phyloP scores from a whole-genome alignment of 2,888 invertebrate genomes.

The Argyresthia goedartella region DNA sequence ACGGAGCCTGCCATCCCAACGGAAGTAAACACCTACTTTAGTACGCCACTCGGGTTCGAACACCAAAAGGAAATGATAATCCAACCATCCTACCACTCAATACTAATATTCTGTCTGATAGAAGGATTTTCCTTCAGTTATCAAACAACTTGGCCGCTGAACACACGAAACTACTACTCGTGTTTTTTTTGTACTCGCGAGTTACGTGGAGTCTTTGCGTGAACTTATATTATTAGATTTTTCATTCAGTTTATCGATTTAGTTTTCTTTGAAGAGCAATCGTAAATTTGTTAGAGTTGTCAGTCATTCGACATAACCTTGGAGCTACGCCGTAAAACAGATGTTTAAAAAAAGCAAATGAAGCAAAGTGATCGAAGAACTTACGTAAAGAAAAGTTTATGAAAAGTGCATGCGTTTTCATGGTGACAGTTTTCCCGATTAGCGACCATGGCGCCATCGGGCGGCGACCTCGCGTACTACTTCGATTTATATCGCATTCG shows the following conservation, averaged over 20 bases:
- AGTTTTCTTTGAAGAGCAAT: no score
- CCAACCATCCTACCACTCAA: constrained; percentile 41
- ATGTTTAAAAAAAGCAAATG: no score
- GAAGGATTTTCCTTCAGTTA: constrained; percentile 60
- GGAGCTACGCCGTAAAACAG: no score
- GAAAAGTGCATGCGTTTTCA: constrained; percentile 46
- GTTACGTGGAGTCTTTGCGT: constrained; percentile 12
- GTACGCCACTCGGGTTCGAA: constrained; percentile 40
- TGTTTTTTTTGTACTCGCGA: constrained; percentile 2
- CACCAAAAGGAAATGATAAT: constrained; percentile 67
- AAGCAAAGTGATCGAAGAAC: no score
- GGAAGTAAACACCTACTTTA: constrained; percentile 53
- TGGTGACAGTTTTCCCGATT: constrained; percentile 78
- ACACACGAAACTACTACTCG: constrained; percentile 33
- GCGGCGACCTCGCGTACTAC: constrained; percentile 66
- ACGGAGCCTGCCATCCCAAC: constrained; percentile 19
- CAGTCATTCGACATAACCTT: no score
- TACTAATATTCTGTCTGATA: constrained; percentile 52
- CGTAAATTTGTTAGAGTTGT: no score
- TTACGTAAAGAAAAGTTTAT: not conserved
- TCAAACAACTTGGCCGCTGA: constrained; percentile 32
- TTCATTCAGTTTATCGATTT: no score
- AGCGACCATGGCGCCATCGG: constrained; percentile 71
- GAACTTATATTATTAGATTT: constrained; percentile 9
- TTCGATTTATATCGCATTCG: constrained; percentile 46